phyloP scores from a whole-genome alignment of 2,888 invertebrate species.

The Caenorhabditis angaria region DNA sequence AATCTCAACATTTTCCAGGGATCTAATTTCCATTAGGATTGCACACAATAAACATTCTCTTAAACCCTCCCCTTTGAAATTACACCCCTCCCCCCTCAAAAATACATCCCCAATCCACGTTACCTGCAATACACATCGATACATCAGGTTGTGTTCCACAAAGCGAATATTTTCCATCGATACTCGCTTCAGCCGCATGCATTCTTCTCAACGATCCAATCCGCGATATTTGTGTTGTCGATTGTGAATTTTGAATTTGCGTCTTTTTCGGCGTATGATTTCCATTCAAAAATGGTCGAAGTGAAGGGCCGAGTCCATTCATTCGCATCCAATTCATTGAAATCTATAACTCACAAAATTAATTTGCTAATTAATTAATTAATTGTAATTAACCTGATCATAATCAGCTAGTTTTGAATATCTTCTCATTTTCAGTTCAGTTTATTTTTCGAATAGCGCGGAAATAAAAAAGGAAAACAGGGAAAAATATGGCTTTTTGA shows the following conservation, averaged over 20 bases:
- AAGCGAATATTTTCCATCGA: constrained; percentile 41
- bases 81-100: neutral
- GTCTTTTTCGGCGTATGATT: constrained; percentile 48
- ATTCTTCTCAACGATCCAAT: constrained; percentile 47
- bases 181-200: constrained; percentile 43
- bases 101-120: no score
- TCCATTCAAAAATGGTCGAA: constrained; percentile 48
- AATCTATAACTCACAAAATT: constrained; percentile 43
- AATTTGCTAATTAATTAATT: neutral
- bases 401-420: constrained; percentile 33
- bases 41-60: no score
- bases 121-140: no score
- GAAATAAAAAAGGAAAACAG: constrained; percentile 8
- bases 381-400: constrained; percentile 27
- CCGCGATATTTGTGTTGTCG: constrained; percentile 44
- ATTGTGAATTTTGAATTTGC: constrained; percentile 40
- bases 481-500: constrained; percentile 12
- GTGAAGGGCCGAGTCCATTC: constrained; percentile 60
- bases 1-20: no score
- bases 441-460: constrained; percentile 1
- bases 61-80: no score
- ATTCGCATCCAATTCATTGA: constrained; percentile 69
- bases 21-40: no score
- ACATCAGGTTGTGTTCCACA: constrained; percentile 43
- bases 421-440: constrained; percentile 8